These are phyloP conservation scores for Lasioglossum morio DNA, from an alignment of 2,888 invertebrate species.

Conservation along the genomic window DNA sequence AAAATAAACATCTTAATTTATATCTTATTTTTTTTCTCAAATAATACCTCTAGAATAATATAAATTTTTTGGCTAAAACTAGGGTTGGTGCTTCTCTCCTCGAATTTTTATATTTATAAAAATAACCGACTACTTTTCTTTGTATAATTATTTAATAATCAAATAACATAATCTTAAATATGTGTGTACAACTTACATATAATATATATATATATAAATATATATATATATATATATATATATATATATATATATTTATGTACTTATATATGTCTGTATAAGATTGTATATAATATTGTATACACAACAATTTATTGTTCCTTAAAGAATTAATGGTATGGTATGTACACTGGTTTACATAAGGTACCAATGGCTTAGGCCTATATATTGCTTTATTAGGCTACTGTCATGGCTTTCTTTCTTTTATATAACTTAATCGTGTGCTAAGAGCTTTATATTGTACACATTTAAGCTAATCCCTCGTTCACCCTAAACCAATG, in stretches of 20 bases:
- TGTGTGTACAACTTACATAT: constrained; percentile 72
- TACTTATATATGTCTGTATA: constrained; percentile 67
- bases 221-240: too few relatives aligned
- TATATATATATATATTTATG: constrained; percentile 67
- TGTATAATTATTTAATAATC: constrained; percentile 75
- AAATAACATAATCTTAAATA: constrained; percentile 77
- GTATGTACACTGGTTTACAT: constrained; percentile 81
- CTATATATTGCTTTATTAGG: constrained; percentile 79
- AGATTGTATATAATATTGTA: constrained; percentile 63
- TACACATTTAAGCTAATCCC: constrained; percentile 66
- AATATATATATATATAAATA: too few relatives aligned
- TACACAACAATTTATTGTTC: constrained; percentile 71
- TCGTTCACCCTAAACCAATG: constrained; percentile 47
- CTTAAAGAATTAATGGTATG: constrained; percentile 78
- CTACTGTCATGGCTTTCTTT: constrained; percentile 75
- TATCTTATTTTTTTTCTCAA: constrained; percentile 38
- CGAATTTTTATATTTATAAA: constrained; percentile 38
- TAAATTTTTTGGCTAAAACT: not conserved
- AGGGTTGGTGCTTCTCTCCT: constrained; percentile 41
- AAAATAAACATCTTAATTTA: constrained; percentile 74
- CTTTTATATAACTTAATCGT: constrained; percentile 48
- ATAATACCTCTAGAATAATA: constrained; percentile 13
- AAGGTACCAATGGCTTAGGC: constrained; percentile 82
- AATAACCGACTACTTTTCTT: constrained; percentile 68
- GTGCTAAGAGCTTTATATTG: constrained; percentile 55